These are phyloP conservation scores for Strigamia maritima DNA, from an alignment of 2,888 invertebrate species.

Conservation along the genomic window DNA sequence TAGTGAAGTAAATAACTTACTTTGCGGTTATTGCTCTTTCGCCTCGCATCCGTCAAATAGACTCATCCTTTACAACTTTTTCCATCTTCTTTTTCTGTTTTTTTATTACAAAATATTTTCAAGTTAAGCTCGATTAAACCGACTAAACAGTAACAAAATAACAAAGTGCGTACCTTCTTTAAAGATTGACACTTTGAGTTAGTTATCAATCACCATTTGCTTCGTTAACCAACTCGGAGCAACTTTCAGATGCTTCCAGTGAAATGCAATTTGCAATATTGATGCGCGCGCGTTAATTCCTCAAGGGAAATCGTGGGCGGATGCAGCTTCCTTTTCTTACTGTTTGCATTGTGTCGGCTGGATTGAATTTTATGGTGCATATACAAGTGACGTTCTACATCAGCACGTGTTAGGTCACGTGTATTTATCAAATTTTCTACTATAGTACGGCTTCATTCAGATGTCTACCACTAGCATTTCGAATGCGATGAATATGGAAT, in stretches of 20 bases:
- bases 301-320: slow-evolving; percentile 19
- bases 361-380: slow-evolving; percentile 3
- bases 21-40: no score
- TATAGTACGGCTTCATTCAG: background rate
- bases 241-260: background rate
- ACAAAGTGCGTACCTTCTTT: background rate
- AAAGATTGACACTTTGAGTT: background rate
- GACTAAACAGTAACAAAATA: background rate
- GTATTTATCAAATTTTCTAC: background rate
- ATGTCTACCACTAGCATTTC: background rate
- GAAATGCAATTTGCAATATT: background rate
- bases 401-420: slow-evolving; percentile 5
- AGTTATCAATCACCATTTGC: background rate
- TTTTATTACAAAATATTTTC: background rate
- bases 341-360: background rate
- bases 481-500: background rate
- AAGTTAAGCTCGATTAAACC: background rate
- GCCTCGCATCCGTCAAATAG: no score
- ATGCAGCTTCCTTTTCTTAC: slow-evolving; percentile 15
- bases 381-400: background rate
- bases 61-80: no score
- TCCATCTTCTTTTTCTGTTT: no score
- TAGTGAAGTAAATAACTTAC: no score
- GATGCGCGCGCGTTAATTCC: slow-evolving; percentile 17
- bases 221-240: background rate